Conservation (phyloP, 2,888 invertebrate genomes). For the Scaptomyza flava region DNA sequence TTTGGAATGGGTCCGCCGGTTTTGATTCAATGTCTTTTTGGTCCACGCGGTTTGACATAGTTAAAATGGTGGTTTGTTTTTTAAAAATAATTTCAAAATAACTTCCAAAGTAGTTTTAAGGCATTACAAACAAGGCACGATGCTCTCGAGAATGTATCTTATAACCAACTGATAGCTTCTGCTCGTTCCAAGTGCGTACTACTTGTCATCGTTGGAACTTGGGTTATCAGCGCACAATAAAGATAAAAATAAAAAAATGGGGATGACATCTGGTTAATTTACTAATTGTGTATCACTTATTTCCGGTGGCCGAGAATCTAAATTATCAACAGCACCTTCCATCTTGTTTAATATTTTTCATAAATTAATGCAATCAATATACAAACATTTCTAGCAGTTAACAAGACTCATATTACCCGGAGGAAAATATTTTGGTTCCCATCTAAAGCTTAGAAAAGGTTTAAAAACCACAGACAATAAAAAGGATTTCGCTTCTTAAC, state of each 20-base stretch:
- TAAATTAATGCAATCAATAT: constrained; percentile 9
- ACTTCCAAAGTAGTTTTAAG: constrained; percentile 39
- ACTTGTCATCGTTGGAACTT: constrained; percentile 25
- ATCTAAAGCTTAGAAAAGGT: no score
- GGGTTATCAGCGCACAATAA: constrained; percentile 57
- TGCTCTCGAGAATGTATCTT: constrained; percentile 18
- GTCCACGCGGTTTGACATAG: constrained; percentile 24
- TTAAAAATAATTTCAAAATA: constrained; percentile 9
- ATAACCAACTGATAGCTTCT: constrained; percentile 34
- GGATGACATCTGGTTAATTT: constrained; percentile 61
- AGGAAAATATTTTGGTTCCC: no score
- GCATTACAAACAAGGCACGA: constrained; percentile 42
- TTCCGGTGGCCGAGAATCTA: constrained; percentile 19
- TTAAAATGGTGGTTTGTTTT: not conserved
- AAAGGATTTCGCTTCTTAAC: no score
- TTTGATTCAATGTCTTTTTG: constrained; percentile 47
- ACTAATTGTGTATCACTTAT: constrained; percentile 39
- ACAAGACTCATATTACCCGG: not conserved
- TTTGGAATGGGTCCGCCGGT: constrained; percentile 2
- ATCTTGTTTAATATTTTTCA: constrained; percentile 30
- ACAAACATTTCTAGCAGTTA: not conserved
- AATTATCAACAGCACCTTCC: constrained; percentile 14
- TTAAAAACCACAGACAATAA: no score
- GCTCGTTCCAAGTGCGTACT: constrained; percentile 27
- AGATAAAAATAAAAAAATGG: constrained; percentile 58